A percentile compares a stretch with the other conserved stretches of the same genome.
Evolutionary conservation across 2,797 vertebrate genomes (phyloP).

Genomic region (Alca torda): DNA sequence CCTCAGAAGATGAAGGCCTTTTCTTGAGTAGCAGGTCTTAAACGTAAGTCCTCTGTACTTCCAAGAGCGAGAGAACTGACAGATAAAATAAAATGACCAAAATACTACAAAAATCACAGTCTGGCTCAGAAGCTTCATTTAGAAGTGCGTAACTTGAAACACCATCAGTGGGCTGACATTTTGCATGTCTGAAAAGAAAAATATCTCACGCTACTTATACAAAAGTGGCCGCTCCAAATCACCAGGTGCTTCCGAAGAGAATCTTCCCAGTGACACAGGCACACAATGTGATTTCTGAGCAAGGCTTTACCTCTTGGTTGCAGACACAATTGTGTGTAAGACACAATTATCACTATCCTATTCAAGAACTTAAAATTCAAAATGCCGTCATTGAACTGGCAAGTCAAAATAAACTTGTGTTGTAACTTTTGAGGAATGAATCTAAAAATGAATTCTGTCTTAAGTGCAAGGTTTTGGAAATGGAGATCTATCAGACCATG

Average conservation of each 20-base stretch:
- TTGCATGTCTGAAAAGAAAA: neutral
- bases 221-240: neutral
- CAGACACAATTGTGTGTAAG: neutral
- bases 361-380: neutral
- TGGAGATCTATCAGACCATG: neutral
- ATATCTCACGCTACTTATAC: neutral
- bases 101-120: neutral
- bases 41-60: neutral
- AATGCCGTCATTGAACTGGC: neutral
- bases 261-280: neutral
- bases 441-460: neutral
- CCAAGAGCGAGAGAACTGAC: neutral
- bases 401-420: neutral
- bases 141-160: neutral
- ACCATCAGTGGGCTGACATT: neutral
- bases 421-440: neutral
- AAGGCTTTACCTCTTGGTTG: neutral
- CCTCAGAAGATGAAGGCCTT: neutral
- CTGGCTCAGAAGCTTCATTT: neutral
- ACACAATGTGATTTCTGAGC: neutral
- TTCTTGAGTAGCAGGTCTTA: neutral
- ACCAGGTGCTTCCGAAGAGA: neutral
- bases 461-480: neutral
- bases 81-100: neutral
- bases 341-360: neutral